These are phyloP conservation scores for Ceuthmochares aereus DNA, from an alignment of 2,113 vertebrate species.

Conservation along the genomic window DNA sequence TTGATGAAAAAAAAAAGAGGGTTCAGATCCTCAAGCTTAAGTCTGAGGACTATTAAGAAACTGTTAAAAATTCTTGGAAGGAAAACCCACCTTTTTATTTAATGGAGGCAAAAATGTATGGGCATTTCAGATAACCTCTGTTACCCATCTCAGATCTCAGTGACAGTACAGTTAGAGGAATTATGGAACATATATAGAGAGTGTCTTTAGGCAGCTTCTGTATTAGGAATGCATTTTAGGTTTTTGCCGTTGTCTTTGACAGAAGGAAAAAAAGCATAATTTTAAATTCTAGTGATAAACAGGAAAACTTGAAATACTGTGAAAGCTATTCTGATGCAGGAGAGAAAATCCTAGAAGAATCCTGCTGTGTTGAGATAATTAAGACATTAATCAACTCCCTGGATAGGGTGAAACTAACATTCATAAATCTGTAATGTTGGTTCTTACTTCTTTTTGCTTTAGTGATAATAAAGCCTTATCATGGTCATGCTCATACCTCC, in stretches of 20 bases:
- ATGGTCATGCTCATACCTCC: rapidly evolving
- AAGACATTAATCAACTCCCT: conserved; percentile 52
- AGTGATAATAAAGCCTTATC: not conserved
- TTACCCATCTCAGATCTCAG: not conserved
- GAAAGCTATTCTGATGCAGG: conserved; percentile 39
- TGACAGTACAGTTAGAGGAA: not conserved
- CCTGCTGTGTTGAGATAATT: conserved; percentile 58
- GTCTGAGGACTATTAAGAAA: not conserved
- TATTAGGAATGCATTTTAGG: not conserved
- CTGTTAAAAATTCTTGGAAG: not conserved
- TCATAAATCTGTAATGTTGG: conserved; percentile 10
- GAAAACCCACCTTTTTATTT: not conserved
- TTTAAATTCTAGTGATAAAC: not conserved
- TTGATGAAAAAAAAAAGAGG: not conserved
- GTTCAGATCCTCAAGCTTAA: not conserved
- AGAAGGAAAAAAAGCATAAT: not conserved
- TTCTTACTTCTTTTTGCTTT: not conserved
- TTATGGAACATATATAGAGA: not conserved
- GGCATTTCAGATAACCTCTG: not conserved
- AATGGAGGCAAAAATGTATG: not conserved
- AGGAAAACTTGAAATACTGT: conserved; percentile 38
- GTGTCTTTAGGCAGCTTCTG: not conserved
- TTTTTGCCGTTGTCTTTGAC: not conserved
- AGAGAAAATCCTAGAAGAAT: conserved; percentile 30
- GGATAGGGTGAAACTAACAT: not conserved